phyloP scores from a whole-genome alignment of 2,888 invertebrate species.

The Drosophila longiperda region DNA sequence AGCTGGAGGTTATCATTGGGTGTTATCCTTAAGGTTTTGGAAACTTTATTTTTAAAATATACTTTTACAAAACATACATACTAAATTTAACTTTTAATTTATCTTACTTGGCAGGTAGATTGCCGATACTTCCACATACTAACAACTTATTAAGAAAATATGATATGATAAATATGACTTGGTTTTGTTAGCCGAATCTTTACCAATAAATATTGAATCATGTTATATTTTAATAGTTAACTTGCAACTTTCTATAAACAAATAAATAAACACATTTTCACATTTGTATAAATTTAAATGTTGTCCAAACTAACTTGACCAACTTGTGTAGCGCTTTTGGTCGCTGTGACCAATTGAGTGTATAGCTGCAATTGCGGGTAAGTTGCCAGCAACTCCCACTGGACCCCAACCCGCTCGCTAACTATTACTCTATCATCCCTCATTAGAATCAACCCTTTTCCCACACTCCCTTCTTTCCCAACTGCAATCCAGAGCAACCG shows the following conservation, averaged over 20 bases:
- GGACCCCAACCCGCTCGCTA: neutral
- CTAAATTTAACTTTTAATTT: neutral
- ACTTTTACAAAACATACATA: neutral
- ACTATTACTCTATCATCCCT: slow-evolving; percentile 29
- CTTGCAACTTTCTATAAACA: neutral
- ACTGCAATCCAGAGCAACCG: neutral
- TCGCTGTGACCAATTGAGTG: slow-evolving; percentile 48
- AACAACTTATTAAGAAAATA: too few species aligned
- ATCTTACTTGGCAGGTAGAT: neutral
- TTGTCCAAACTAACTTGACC: slow-evolving; percentile 9
- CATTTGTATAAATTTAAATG: neutral
- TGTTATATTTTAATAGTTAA: neutral
- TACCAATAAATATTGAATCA: neutral
- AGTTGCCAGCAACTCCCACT: slow-evolving; percentile 4
- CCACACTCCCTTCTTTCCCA: neutral
- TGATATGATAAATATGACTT: too few species aligned
- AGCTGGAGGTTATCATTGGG: neutral
- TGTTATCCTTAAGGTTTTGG: neutral
- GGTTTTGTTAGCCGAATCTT: neutral
- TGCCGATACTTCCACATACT: neutral
- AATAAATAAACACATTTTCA: neutral
- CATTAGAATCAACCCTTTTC: slow-evolving; percentile 28
- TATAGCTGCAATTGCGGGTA: slow-evolving; percentile 24
- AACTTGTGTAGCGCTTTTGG: slow-evolving; percentile 35
- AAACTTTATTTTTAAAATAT: neutral